Base-by-base conservation (phyloP, 2,113 vertebrate genomes). In the Microcebus murinus region DNA sequence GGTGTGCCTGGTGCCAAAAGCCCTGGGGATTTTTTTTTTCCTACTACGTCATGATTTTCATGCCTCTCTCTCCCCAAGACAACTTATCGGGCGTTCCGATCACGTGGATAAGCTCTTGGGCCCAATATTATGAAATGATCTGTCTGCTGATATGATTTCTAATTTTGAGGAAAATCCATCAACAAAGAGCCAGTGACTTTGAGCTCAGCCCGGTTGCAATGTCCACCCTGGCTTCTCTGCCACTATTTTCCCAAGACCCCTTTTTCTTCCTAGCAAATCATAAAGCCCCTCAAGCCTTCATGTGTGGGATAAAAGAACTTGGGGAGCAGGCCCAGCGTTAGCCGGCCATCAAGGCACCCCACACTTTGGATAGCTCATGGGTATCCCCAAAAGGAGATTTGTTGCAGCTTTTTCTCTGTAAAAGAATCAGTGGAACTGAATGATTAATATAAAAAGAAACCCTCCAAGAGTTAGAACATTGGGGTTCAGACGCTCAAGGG, bases 161-260 rank as follows among this genome's bases (percentile, higher is more conserved):
- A 79, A 48, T 96, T 95, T 87, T 95, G 94, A 88, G 13, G 42
- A 74, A 68, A 95, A 87, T 65, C 13, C 29, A 90, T 74, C 61
- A 36, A 42, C 14, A 7, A 88, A 87, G 14, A 96, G 45, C 79
- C 80, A 74, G 34, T 50, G 92, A 94, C 92, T 87, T 92, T 90
- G 94, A 96, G 94, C 83, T 95, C 84, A 82, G 39, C 79, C 61
- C 80, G 18, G 50, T 50, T 93, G 14, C n/a, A 52, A 50, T 61
- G 81, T 87, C 76, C 21, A 18, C 50, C 20, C 85, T 90, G 65
- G 17, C 45, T 77, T 94, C 79, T 91, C 77, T 59, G 83, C 21
- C 67, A 39, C 34, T 31, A 39, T 93, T 68, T 68, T 83, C 68
- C 48, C 55, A 63, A 27, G 36, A 31, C 21, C 36, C 39, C 52